Evolutionary conservation across 2,797 vertebrate species (phyloP), one percentile per base, ranked within the genome.

Genomic region (Kryptolebias ocellatus): DNA sequence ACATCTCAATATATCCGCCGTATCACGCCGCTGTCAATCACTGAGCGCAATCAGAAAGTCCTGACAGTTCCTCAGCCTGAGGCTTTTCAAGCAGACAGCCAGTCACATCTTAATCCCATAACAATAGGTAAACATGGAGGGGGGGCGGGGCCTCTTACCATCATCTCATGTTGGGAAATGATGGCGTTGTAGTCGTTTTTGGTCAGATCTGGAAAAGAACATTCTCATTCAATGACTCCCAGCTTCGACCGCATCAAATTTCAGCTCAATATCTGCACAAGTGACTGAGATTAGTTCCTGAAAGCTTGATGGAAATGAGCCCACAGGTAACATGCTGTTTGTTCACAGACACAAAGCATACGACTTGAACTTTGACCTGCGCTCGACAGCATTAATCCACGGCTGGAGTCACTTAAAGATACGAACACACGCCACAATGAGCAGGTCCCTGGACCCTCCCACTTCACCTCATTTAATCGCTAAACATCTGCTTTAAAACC

Each of bases 61-160:
- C 46, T 75, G 85, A 85, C 83, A 78, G 76, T 61, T 72, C 71
- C 0, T 51, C 57, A 10, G 39, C 62, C 65, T 14, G 57, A 10
- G 86, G 89, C 77, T 68, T 83, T 64, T 64, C 31, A 81, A 80
- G 80, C 84, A 53, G 67, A 37, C 67, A 49, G 64, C 47, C 73
- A 84, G 83, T 83, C 79, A 83, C 83, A 84, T 87, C 87, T 87
- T 87, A 90, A 91, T 92, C 88, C 85, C 81, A 76, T 72, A 89
- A 90, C 82, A 89, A 89, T 87, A 83, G 59, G 66, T 72, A 80
- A 84, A 85, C 60, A 39, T 67, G 29, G 17, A 31, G 65, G 56
- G 70, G 76, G 62, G 62, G 77, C 64, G 78, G 66, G 37, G 62
- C 53, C 20, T 24, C 20, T 24, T 24, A 24, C 31, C 31, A 42